Evolutionary conservation across 2,797 vertebrate genomes (phyloP), one percentile per base, ranked within the genome.

Genomic region (Argya squamiceps): DNA sequence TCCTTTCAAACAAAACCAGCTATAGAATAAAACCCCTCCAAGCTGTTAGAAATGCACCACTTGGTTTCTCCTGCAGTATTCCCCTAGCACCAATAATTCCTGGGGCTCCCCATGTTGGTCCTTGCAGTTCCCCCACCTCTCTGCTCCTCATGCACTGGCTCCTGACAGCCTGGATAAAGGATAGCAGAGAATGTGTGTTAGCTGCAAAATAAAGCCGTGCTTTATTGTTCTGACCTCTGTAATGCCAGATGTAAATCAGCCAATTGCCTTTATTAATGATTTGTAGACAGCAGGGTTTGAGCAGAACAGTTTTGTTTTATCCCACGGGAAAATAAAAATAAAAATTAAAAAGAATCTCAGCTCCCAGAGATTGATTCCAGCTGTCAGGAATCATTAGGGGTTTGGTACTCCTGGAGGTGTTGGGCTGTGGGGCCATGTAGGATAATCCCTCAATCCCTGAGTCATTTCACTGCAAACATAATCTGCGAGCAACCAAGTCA

Each of bases 361-460:
- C 60, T 91, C 60, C 22, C 1, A 0, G 43, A 89, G 81, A 96
- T 84, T 80, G 92, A 95, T 96, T 89, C 91, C 60, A 89, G 89
- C 86, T 94, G 92, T 94, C 92, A 96, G 92, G 88, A 96, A 89
- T 94, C 73, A 80, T 96, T 94, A 93, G 92, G 65, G 75, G 15
- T 81, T 91, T 79, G 86, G 68, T 96, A 32, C 70, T 56, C 70
- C 36, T 77, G 68, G 82, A 88, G 58, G 60, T 56, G 41, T 37
- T 91, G 68, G 91, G 81, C 84, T 89, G 11, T 63, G 44, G 84
- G 76, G 80, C 85, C 78, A 20, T 29, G 64, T 30, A 92, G 92
- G 90, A 96, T 96, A 88, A 96, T 94, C 94, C 87, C 78, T 94
- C 87, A 95, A 93, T 96, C 89, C 92, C 90, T 94, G 76, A 93